Base-by-base conservation (phyloP, 2,113 vertebrate genomes). In the Heterotilapia buettikoferi region DNA sequence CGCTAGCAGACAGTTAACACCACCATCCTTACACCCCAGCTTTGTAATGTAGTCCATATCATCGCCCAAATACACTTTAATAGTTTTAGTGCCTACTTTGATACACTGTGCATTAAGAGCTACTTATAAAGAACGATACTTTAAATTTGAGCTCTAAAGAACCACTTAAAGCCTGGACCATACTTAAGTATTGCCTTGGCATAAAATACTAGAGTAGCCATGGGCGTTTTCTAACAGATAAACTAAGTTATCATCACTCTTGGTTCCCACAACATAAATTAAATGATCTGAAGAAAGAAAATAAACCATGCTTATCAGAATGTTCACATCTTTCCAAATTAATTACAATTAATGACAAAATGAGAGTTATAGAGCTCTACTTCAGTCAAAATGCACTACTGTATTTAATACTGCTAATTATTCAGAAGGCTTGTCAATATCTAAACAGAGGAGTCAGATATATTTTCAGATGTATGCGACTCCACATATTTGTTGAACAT, bases 1-100 rank as follows among this genome's bases (percentile, higher is more conserved):
- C 83, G n/a, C 91, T 90, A 91, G 90, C 88, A 93, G 93, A 94
- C 95, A 93, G 94, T 94, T 94, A 95, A 91, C 92, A 95, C 85
- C 73, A 88, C 53, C 88, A 89, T 80, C 91, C 89, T 90, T 79
- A 88, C 78, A 87, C 80, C 53, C 82, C 47, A 87, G 81, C 85
- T 87, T 90, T 92, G 68, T 90, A 94, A 93, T 90, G 87, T 78
- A 87, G 89, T 85, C 86, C 78, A 79, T 52, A 89, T 88, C 63
- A 86, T 89, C 83, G 82, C 38, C 52, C 79, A 78, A 86, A 86
- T 86, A 90, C 80, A 80, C 63, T 88, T 78, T 86, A 86, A 87
- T 63, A 83, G 56, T 89, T 92, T 87, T 82, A 84, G 80, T 88
- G 38, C 56, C 45, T 68, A 33, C 79, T 90, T 85, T 92, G 66